phyloP scores from a whole-genome alignment of 2,113 vertebrate genomes.

The Pluvianellus socialis region DNA sequence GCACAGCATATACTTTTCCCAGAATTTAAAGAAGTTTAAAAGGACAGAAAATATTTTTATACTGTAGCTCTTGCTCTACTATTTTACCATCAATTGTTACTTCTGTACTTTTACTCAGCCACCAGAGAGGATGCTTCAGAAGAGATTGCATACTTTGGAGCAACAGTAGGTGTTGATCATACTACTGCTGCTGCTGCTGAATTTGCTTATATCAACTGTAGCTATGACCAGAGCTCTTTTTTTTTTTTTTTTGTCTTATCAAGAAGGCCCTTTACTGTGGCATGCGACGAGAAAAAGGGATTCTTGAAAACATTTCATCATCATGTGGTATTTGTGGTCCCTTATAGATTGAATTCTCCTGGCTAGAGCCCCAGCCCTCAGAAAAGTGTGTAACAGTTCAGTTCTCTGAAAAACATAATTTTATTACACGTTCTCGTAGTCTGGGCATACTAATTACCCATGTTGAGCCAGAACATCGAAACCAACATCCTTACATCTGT shows the following conservation, averaged over 20 bases:
- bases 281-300: neutral
- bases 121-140: neutral
- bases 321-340: neutral
- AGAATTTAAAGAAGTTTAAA: neutral
- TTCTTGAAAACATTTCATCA: neutral
- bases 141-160: neutral
- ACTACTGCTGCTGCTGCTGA: neutral
- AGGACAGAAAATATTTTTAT: neutral
- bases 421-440: neutral
- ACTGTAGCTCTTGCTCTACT: neutral
- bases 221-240: neutral
- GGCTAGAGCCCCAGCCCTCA: neutral
- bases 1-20: neutral
- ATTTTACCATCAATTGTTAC: neutral
- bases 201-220: neutral
- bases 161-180: neutral
- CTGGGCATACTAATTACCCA: neutral
- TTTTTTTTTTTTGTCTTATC: neutral
- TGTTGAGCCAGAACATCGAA: neutral
- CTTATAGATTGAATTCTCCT: neutral
- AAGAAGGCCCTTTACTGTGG: neutral
- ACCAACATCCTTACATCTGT: neutral
- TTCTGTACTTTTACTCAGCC: neutral
- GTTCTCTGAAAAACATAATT: neutral
- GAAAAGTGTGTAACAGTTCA: neutral